A percentile compares a stretch with the other conserved stretches of the same genome.
phyloP scores from a whole-genome alignment of 1,140 invertebrate species.

The Penaeus vannamei region DNA sequence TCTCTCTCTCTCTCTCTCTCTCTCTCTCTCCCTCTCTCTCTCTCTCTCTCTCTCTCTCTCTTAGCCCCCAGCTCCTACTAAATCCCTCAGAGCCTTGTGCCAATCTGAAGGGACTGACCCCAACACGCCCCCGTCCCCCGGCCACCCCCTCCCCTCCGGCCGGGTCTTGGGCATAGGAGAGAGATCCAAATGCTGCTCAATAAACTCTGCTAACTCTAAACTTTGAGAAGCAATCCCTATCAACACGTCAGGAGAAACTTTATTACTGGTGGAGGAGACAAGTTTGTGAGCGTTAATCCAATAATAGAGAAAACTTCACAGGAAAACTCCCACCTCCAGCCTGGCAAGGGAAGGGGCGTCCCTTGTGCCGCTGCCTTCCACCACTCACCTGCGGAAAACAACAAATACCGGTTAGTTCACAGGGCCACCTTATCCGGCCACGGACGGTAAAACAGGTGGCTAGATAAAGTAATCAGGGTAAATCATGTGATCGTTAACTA shows the following conservation, averaged over 20 bases:
- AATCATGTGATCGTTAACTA: too few species aligned
- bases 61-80: not conserved
- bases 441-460: too few species aligned
- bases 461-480: too few species aligned
- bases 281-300: constrained; percentile 23
- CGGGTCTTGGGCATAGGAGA: too few species aligned
- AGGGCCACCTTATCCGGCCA: too few species aligned
- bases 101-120: too few species aligned
- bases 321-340: too few species aligned
- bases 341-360: too few species aligned
- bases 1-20: not conserved
- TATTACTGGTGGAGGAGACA: constrained; percentile 38
- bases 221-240: constrained; percentile 36
- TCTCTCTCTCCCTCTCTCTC: not conserved
- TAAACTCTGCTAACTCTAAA: constrained; percentile 31
- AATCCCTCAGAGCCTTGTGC: not conserved
- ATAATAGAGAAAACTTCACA: constrained; percentile 1
- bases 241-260: constrained; percentile 35
- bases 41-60: not conserved
- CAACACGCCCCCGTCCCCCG: not conserved
- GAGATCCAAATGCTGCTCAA: constrained; percentile 5
- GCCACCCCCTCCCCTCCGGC: not conserved
- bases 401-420: too few species aligned
- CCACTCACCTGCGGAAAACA: too few species aligned
- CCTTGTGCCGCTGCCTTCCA: too few species aligned